Conservation (phyloP, 2,888 invertebrate genomes). For the Cacoxenus indagator region DNA sequence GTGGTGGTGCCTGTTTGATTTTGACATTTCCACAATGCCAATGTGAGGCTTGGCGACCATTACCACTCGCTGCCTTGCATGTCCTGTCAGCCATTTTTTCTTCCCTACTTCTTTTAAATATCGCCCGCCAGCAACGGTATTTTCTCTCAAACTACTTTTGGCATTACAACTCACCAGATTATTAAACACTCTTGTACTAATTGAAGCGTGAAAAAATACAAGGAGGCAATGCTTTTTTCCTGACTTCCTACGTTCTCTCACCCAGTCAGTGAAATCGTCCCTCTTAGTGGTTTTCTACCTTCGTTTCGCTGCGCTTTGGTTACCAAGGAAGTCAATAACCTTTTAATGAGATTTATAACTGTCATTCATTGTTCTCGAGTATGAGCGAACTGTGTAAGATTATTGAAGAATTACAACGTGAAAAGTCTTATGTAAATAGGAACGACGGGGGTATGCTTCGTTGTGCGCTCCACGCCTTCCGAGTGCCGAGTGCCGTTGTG, state of each 20-base stretch:
- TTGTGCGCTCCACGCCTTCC: not conserved
- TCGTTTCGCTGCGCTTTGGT: slow-evolving; percentile 18
- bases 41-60: slow-evolving; percentile 6
- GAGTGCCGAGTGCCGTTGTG: not conserved
- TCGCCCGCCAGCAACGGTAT: not conserved
- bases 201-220: slow-evolving; percentile 59
- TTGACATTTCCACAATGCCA: slow-evolving; percentile 9
- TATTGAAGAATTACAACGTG: slow-evolving; percentile 57
- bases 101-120: not conserved
- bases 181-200: slow-evolving; percentile 62
- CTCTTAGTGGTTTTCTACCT: slow-evolving; percentile 20
- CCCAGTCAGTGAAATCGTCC: not conserved
- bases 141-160: slow-evolving; percentile 13
- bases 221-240: slow-evolving; percentile 32
- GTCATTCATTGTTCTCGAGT: slow-evolving; percentile 39
- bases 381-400: slow-evolving; percentile 41
- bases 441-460: not conserved
- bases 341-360: slow-evolving; percentile 63
- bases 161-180: slow-evolving; percentile 11
- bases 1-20: not conserved
- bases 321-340: slow-evolving; percentile 53
- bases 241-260: slow-evolving; percentile 20
- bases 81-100: slow-evolving; percentile 32
- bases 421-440: slow-evolving; percentile 36
- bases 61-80: slow-evolving; percentile 34